Percentiles rank a stretch among this genome's conserved stretches.
These are phyloP conservation scores for Sorex araneus DNA, from an alignment of 2,113 vertebrate species.

Conservation along the genomic window DNA sequence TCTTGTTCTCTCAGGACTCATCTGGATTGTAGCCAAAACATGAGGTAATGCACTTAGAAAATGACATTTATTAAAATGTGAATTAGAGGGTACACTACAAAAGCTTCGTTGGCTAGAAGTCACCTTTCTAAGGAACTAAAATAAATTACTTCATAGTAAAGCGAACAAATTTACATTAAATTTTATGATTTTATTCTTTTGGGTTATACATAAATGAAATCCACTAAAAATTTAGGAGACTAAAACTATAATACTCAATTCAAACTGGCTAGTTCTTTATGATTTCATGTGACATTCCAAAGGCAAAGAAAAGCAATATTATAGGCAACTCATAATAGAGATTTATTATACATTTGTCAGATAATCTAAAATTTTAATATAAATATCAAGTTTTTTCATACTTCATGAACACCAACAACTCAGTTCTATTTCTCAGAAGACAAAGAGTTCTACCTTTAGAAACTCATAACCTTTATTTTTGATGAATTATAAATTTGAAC, in stretches of 20 bases:
- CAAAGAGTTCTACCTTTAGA: background rate
- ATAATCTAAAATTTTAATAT: constrained; percentile 19
- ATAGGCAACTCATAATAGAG: background rate
- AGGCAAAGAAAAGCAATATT: constrained; percentile 19
- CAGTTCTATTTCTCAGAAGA: background rate
- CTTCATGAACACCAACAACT: constrained; percentile 21
- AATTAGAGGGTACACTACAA: constrained; percentile 74
- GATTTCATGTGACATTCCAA: constrained; percentile 35
- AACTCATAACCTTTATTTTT: background rate
- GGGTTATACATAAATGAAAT: constrained; percentile 27
- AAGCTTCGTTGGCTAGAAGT: constrained; percentile 76
- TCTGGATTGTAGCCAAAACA: constrained; percentile 78
- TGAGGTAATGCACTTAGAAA: constrained; percentile 84
- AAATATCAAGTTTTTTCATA: background rate
- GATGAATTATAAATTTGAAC: constrained; percentile 9
- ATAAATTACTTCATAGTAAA: constrained; percentile 67
- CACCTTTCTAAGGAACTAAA: constrained; percentile 44
- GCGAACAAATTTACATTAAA: constrained; percentile 63
- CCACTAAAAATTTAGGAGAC: constrained; percentile 44
- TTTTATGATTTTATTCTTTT: constrained; percentile 75
- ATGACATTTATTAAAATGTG: constrained; percentile 80
- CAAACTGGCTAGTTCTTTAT: constrained; percentile 31
- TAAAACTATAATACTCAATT: constrained; percentile 25
- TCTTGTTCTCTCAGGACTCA: constrained; percentile 66
- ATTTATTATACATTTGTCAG: background rate